Conservation (phyloP, 2,797 vertebrate species). For the Trachurus trachurus region DNA sequence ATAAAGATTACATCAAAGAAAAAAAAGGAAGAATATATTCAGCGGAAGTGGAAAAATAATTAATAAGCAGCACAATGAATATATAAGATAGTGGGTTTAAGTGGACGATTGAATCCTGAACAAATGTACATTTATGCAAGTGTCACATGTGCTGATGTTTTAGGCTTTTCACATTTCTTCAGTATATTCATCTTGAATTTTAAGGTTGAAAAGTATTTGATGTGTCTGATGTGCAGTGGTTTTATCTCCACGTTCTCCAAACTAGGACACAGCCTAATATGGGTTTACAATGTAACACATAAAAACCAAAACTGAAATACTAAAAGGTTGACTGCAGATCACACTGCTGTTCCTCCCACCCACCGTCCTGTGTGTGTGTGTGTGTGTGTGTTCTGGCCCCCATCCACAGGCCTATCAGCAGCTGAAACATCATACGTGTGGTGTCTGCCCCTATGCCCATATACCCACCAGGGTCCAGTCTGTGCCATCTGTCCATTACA, state of each 20-base stretch:
- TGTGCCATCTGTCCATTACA: constrained; percentile 51
- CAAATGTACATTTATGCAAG: background rate
- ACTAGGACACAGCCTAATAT: too few species aligned
- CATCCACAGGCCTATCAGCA: constrained; percentile 46
- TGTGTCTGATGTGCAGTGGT: background rate
- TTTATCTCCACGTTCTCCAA: background rate
- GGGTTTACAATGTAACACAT: too few species aligned
- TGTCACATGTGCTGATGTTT: background rate
- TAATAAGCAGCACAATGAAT: background rate
- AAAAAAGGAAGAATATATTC: too few species aligned
- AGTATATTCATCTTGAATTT: background rate
- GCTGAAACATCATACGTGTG: constrained; percentile 61
- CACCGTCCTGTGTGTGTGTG: constrained; percentile 44
- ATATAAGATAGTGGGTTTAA: background rate
- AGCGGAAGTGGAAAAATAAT: background rate
- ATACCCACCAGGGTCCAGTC: constrained; percentile 41
- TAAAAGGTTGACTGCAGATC: background rate
- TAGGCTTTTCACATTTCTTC: background rate
- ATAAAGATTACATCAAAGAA: too few species aligned
- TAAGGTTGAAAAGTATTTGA: background rate
- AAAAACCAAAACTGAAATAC: background rate
- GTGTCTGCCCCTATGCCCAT: constrained; percentile 76
- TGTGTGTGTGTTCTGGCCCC: constrained; percentile 54
- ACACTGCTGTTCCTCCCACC: constrained; percentile 12
- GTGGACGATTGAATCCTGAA: background rate